These are phyloP conservation scores for Callyntrura sp. DNA, from an alignment of 2,888 invertebrate genomes.

Conservation along the genomic window DNA sequence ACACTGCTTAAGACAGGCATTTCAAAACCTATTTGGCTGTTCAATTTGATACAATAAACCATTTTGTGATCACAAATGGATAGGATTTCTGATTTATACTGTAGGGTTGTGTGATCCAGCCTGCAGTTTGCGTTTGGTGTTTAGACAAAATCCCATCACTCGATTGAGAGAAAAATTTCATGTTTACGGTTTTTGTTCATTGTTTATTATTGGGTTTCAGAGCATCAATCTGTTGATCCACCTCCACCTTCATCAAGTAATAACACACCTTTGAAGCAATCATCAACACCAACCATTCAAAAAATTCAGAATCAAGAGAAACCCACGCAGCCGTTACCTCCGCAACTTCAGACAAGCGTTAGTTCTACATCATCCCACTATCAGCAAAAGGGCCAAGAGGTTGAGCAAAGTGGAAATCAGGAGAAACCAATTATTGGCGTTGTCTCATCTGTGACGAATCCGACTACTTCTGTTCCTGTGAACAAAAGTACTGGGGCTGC, in stretches of 20 bases:
- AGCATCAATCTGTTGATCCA: slow-evolving; percentile 42
- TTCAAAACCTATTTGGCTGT: too few species aligned
- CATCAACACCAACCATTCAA: slow-evolving; percentile 43
- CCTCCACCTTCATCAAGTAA: slow-evolving; percentile 50
- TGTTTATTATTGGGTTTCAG: slow-evolving; percentile 49
- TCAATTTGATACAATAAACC: too few species aligned
- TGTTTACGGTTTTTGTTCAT: not conserved
- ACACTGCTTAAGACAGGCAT: too few species aligned
- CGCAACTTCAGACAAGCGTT: slow-evolving; percentile 18
- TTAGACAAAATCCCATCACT: not conserved
- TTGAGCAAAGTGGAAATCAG: not conserved
- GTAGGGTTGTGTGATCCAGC: too few species aligned
- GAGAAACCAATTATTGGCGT: slow-evolving; percentile 41
- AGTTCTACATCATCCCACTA: not conserved
- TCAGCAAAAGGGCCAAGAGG: not conserved
- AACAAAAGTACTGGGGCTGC: not conserved
- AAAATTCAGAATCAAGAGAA: slow-evolving; percentile 36
- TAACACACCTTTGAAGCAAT: slow-evolving; percentile 54
- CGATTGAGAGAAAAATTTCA: not conserved
- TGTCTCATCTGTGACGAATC: slow-evolving; percentile 44
- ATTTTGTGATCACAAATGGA: too few species aligned
- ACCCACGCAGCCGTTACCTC: slow-evolving; percentile 58
- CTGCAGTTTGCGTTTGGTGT: too few species aligned
- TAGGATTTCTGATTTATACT: too few species aligned
- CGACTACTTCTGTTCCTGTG: not conserved